Base-by-base conservation (phyloP, 1,140 invertebrate species). In the Ladona fulva region DNA sequence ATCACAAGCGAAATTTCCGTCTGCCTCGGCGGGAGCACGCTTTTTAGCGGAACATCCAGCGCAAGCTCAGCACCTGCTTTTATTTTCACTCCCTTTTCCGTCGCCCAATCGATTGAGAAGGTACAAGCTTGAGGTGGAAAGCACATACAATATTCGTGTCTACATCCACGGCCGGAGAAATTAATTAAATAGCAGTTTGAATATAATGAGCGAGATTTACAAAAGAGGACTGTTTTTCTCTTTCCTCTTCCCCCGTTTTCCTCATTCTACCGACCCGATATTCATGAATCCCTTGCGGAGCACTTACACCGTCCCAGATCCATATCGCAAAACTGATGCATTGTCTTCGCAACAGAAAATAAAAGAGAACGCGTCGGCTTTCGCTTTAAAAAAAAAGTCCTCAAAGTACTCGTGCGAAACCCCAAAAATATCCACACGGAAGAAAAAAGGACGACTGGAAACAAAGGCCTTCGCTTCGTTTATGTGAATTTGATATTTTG, bases 401-500 rank as follows among this genome's bases (percentile, higher is more conserved):
- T 66, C 52, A 12, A 5, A 66, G 52, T 66, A 12, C 14, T 66
- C 52, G n/a, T 66, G 52, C 52, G 52, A 66, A 66, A 66, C 1
- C 52, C n/a, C 52, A 12, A 16, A 66, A 10, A 52, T 11, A 19
- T 19, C 5, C 52, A 6, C 52, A 6, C 52, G n/a, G 14, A 66
- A 3, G 12, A 19, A 66, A 66, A 22, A 16, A 66, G 14, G 14
- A 66, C 3, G 16, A 66, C 3, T 19, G 52, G 52, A 16, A 66
- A 22, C 14, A 22, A 66, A 66, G 52, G n/a, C 1, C n/a, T 66
- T 12, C 12, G 3, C 52, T 22, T 19, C 52, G n/a, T 66, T 66
- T 66, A 19, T 66, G 52, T 12, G 52, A 66, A 66, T 66, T 66
- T 66, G 52, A 66, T 66, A 66, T 66, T 66, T 66, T 66, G n/a